Percentiles rank a stretch among this genome's conserved stretches.
Conservation (phyloP, 2,888 invertebrate species). For the Liodrosophila aerea region DNA sequence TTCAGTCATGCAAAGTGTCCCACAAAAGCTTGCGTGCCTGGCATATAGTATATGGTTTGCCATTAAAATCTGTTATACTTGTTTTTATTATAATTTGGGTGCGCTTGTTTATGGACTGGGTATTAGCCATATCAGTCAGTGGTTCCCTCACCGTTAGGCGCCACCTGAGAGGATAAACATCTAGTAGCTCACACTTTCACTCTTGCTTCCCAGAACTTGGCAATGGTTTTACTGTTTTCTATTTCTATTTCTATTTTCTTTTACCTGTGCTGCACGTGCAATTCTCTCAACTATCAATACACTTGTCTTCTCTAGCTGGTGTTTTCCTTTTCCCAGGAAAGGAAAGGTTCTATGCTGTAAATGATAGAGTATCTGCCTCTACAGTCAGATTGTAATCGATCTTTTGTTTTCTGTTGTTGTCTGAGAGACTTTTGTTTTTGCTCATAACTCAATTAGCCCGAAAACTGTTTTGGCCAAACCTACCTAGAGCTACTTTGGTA, state of each 20-base stretch:
- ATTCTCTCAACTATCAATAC: constrained; percentile 31
- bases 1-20: constrained; percentile 66
- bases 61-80: constrained; percentile 72
- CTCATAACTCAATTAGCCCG: constrained; percentile 71
- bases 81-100: constrained; percentile 67
- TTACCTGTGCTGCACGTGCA: constrained; percentile 60
- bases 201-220: constrained; percentile 38
- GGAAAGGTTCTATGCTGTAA: constrained; percentile 49
- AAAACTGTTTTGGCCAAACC: constrained; percentile 33
- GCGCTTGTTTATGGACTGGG: constrained; percentile 38
- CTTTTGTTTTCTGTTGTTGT: constrained; percentile 39
- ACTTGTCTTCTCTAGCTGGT: constrained; percentile 17
- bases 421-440: constrained; percentile 56
- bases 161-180: constrained; percentile 42
- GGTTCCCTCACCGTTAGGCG: constrained; percentile 46
- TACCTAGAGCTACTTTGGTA: constrained; percentile 31
- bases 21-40: constrained; percentile 59
- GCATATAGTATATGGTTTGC: constrained; percentile 56
- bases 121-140: too few species aligned
- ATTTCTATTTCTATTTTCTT: too few species aligned
- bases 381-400: constrained; percentile 65
- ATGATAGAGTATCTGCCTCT: constrained; percentile 41
- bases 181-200: constrained; percentile 46
- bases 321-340: constrained; percentile 25
- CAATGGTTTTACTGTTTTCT: neutral